Percentiles rank a stretch among this genome's conserved stretches.
Conservation (phyloP, 1,140 invertebrate species). For the Apolygus lucorum region DNA sequence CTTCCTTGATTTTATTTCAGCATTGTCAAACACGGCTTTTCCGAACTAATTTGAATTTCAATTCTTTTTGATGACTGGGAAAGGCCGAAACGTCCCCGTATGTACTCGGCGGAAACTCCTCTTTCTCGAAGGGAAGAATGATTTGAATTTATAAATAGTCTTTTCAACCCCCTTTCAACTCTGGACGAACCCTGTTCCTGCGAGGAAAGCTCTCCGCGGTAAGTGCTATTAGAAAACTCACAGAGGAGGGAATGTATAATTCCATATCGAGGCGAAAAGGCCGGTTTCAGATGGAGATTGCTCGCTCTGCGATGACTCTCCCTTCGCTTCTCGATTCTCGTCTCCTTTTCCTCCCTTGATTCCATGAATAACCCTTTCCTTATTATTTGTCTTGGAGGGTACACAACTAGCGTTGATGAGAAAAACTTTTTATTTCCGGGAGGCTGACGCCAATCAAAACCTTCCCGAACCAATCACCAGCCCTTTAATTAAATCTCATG, state of each 20-base stretch:
- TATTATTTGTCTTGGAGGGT: constrained; percentile 13
- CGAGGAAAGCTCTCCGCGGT: constrained; percentile 1
- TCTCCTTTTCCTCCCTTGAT: neutral
- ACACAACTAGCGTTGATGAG: constrained; percentile 16
- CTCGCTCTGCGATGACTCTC: neutral
- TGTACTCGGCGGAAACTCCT: constrained; percentile 4
- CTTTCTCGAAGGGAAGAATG: constrained; percentile 6
- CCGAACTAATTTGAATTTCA: constrained; percentile 27
- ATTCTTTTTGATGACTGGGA: constrained; percentile 24
- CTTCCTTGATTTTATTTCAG: constrained; percentile 26
- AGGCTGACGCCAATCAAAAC: constrained; percentile 16
- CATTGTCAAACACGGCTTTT: constrained; percentile 26
- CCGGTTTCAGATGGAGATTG: constrained; percentile 31
- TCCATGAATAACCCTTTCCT: constrained; percentile 11
- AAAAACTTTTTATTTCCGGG: constrained; percentile 11
- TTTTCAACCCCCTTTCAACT: neutral
- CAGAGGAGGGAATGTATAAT: constrained; percentile 20
- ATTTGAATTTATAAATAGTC: constrained; percentile 27
- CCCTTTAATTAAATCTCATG: constrained; percentile 1
- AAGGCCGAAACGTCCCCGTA: constrained; percentile 4
- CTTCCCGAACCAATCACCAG: constrained; percentile 2
- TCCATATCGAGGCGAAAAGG: constrained; percentile 31
- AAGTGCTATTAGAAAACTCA: constrained; percentile 28
- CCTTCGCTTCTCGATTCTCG: neutral
- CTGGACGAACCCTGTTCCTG: too few relatives aligned